These are phyloP conservation scores for Hylomyscus alleni DNA, from an alignment of 2,797 vertebrate genomes.

Conservation along the genomic window DNA sequence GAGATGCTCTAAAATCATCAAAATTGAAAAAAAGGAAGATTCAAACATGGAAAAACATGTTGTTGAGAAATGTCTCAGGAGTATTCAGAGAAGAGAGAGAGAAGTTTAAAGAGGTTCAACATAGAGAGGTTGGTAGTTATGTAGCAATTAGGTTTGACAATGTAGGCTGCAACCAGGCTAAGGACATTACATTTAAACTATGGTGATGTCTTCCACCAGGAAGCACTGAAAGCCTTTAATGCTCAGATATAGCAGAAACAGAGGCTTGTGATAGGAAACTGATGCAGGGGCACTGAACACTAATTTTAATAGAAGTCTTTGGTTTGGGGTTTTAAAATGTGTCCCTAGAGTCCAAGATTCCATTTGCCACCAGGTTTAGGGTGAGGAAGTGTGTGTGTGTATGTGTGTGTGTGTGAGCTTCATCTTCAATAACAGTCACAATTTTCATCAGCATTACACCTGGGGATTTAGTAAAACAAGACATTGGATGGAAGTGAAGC, in stretches of 20 bases:
- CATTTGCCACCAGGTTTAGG: neutral
- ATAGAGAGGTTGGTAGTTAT: neutral
- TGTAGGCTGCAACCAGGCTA: neutral
- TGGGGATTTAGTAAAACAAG: neutral
- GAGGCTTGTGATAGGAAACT: neutral
- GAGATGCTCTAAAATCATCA: slow-evolving; percentile 5
- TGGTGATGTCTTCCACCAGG: neutral
- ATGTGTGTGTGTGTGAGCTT: neutral
- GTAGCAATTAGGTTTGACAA: slow-evolving; percentile 3
- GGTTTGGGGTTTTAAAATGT: slow-evolving; percentile 46
- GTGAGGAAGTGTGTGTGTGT: too few relatives aligned
- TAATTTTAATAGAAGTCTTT: slow-evolving; percentile 10
- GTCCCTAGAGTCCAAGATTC: neutral
- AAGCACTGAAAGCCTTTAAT: slow-evolving; percentile 40
- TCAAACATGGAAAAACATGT: neutral
- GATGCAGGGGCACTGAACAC: neutral
- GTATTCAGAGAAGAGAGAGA: neutral
- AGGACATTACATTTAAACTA: neutral
- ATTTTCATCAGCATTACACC: neutral
- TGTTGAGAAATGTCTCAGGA: slow-evolving; percentile 1
- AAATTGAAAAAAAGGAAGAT: neutral
- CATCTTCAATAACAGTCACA: neutral
- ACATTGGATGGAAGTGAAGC: neutral
- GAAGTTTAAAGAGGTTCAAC: slow-evolving; percentile 10
- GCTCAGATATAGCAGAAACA: neutral